Evolutionary conservation across 2,113 vertebrate species (phyloP).

Genomic region (Melospiza georgiana): DNA sequence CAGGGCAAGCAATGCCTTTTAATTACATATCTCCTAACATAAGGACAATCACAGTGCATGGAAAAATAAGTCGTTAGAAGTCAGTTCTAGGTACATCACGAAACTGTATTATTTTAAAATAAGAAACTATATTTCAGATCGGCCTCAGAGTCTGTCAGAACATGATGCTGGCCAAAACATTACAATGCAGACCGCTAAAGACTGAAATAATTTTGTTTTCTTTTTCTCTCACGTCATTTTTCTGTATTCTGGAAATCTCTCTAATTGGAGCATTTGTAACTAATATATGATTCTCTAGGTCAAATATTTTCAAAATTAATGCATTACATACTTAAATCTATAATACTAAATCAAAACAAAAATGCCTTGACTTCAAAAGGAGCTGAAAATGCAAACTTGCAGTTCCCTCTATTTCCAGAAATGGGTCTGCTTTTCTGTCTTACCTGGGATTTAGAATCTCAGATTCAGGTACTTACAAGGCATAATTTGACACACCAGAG

Average conservation of each 20-base stretch:
- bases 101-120: neutral
- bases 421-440: neutral
- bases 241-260: neutral
- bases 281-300: neutral
- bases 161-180: neutral
- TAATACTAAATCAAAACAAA: neutral
- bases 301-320: neutral
- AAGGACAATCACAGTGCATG: neutral
- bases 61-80: neutral
- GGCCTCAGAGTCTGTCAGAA: neutral
- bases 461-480: neutral
- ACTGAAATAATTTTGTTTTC: neutral
- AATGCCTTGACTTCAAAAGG: neutral
- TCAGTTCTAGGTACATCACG: neutral
- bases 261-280: neutral
- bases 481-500: neutral
- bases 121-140: neutral
- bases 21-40: neutral
- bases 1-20: neutral
- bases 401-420: neutral
- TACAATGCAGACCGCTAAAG: neutral
- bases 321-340: neutral
- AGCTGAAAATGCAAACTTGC: neutral
- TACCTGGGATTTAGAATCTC: neutral
- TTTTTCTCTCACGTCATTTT: neutral